Base-by-base conservation (phyloP, 2,888 invertebrate genomes). In the Endotricha flammealis region DNA sequence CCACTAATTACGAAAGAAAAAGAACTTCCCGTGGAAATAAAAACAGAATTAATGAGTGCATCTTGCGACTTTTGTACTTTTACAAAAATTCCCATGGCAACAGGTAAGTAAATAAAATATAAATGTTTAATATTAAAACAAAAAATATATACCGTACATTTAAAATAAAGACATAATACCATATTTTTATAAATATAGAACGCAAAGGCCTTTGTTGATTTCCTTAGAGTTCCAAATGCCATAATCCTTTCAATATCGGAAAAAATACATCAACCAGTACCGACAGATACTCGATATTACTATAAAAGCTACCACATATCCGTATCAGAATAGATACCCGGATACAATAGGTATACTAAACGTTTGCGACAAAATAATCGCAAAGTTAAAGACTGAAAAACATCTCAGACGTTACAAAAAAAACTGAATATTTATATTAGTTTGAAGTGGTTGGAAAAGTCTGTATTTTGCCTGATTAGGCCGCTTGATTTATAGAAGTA, bases 211-310 rank as follows among this genome's bases (percentile, higher is more conserved):
- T 34, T 38, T 31, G 34, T 43, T 36, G 37, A 39, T 31, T 34
- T 36, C 41, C 39, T 34, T n/a, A 30, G 46, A 39, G 36, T 36
- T 36, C 33, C 32, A 38, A 42, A 39, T 42, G 41, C 42, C 42
- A 40, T 47, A 47, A 47, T 44, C 42, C 40, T 34, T 37, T 38
- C 40, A 39, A 44, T 42, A 40, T 41, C 43, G 36, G 40, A 47
- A 44, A 41, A 36, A 33, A 40, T 32, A 42, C 44, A 42, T 30
- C 42, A 46, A 35, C 33, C 36, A 31, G 44, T 48, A 39, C 42
- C 44, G 31, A 36, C 34, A 33, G 51, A 48, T 50, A 54, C 37
- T 39, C 44, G 49, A 57, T 61, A 61, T 56, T 48, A 37, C 46
- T 40, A 45, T 49, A 41, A 46, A 46, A 39, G 24, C 44, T 44